Base-by-base conservation (phyloP, 1,140 invertebrate species). In the Drosophila insularis region DNA sequence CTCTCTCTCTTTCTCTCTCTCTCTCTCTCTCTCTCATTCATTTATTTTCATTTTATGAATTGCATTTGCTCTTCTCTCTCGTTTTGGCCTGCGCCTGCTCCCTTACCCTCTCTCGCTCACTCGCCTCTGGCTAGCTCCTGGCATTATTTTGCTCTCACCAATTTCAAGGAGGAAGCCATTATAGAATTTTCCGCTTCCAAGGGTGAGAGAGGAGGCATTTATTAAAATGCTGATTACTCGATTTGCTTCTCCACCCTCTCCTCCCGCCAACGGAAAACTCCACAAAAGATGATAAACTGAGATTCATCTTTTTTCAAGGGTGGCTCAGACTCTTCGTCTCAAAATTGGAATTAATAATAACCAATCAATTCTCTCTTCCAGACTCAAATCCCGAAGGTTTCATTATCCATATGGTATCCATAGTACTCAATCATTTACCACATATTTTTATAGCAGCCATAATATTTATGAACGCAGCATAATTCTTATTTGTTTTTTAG, bases 11-110 rank as follows among this genome's bases (percentile, higher is more conserved):
- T 74, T 70, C 74, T n/a, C n/a, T n/a, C n/a, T n/a, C n/a, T n/a
- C 14, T 5, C 39, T 40, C 39, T 39, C 14, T 14, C 40, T 43
- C 17, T 46, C 54, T 71, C 63, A 67, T 74, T 70, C 74, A 85
- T 85, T 85, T 74, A 87, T 87, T 86, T 78, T 86, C 81, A 87
- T 86, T 86, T 86, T 87, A 82, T 86, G 84, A 87, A 86, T 87
- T 86, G 82, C 82, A 86, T 86, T 86, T 86, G 75, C 68, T 63
- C 71, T 78, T 63, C 71, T 70, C 81, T 75, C 74, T 74, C 78
- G 43, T 65, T 43, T 21, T 11, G 19, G 43, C 43, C 43, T 50
- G 43, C 43, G 43, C 43, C 43, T 50, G 43, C 43, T 50, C 43
- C 43, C 17, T 50, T 50, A 50, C 54, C 55, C 59, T 77, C 56